Conservation (phyloP, 2,113 vertebrate species). For the Stictonetta naevosa region DNA sequence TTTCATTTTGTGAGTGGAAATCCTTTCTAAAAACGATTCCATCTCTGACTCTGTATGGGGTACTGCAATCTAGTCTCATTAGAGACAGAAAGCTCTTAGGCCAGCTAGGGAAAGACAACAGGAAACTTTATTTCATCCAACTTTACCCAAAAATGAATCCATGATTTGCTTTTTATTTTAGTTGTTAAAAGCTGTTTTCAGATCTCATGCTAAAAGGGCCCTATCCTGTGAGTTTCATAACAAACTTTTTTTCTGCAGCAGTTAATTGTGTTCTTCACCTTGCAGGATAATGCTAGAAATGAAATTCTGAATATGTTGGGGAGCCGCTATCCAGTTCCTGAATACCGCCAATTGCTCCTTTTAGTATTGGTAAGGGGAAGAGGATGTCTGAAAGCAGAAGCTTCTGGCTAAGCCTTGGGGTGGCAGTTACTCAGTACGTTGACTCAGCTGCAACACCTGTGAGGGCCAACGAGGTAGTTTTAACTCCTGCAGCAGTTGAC, state of each 20-base stretch:
- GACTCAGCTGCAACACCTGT: neutral
- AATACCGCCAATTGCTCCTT: neutral
- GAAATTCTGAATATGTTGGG: neutral
- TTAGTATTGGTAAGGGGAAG: neutral
- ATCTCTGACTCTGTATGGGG: slow-evolving; percentile 54
- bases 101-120: slow-evolving; percentile 54
- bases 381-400: neutral
- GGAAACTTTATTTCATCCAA: slow-evolving; percentile 54
- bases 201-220: neutral
- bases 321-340: neutral
- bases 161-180: slow-evolving; percentile 5
- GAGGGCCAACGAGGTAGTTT: neutral
- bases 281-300: neutral
- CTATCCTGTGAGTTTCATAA: neutral
- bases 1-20: slow-evolving; percentile 68
- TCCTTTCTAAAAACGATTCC: slow-evolving; percentile 58
- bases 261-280: slow-evolving; percentile 6
- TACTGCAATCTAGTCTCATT: slow-evolving; percentile 61
- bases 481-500: neutral
- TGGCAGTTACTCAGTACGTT: neutral
- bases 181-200: slow-evolving; percentile 20
- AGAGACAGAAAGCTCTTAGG: slow-evolving; percentile 50
- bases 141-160: slow-evolving; percentile 37
- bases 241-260: neutral
- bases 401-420: neutral